phyloP scores from a whole-genome alignment of 1,140 invertebrate genomes.

The Brachionus sp. region DNA sequence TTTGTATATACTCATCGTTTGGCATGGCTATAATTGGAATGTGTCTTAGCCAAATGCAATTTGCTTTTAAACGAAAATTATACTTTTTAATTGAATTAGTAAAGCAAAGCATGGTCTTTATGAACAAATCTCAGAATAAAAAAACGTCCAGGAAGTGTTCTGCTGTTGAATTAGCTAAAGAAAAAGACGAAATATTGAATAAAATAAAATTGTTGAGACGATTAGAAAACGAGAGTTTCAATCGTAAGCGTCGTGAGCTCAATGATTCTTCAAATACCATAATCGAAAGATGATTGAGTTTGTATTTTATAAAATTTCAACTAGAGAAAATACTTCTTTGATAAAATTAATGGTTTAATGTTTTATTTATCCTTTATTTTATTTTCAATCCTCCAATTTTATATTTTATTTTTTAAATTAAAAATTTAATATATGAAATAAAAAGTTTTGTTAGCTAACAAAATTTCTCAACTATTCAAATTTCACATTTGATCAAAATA shows the following conservation, averaged over 20 bases:
- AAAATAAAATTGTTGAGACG: background rate
- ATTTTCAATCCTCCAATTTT: no score
- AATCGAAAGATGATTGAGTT: background rate
- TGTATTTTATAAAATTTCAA: background rate
- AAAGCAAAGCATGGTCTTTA: background rate
- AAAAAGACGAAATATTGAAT: constrained; percentile 8
- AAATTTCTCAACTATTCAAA: no score
- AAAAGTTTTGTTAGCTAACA: no score
- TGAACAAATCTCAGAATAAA: background rate
- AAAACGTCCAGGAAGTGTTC: background rate
- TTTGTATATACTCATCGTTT: constrained; percentile 84
- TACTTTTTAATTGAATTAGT: background rate
- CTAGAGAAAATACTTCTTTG: no score
- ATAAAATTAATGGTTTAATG: no score
- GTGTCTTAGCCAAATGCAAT: constrained; percentile 97
- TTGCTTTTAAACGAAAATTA: constrained; percentile 59
- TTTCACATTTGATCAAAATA: no score
- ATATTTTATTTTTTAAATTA: no score
- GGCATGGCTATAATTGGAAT: constrained; percentile 97
- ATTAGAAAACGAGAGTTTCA: constrained; percentile 5
- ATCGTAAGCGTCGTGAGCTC: background rate
- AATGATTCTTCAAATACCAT: background rate
- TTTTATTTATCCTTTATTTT: no score
- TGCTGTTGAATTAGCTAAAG: background rate
- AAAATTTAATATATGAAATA: no score